Conservation (phyloP, 2,888 invertebrate genomes). For the Clitarchus hookeri region DNA sequence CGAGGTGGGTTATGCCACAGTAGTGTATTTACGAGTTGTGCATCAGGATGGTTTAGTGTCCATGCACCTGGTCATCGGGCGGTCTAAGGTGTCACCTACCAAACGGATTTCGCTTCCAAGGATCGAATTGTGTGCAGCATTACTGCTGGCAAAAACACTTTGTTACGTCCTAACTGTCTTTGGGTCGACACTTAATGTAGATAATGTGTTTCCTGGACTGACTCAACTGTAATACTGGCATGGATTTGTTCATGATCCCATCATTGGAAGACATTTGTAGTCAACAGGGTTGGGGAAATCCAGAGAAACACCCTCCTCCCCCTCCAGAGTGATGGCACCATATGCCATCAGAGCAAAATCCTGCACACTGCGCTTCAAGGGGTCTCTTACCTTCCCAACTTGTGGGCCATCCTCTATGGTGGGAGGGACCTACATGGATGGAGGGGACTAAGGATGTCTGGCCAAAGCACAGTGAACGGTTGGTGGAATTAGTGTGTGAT, state of each 20-base stretch:
- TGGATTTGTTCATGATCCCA: slow-evolving; percentile 11
- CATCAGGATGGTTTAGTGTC: not conserved
- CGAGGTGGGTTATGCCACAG: not conserved
- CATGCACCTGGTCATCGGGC: not conserved
- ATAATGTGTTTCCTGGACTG: not conserved
- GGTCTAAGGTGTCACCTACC: slow-evolving; percentile 23
- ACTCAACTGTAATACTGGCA: slow-evolving; percentile 12
- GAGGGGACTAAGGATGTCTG: no score
- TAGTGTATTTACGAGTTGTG: not conserved
- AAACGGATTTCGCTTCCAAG: not conserved
- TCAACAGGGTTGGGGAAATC: slow-evolving; percentile 21
- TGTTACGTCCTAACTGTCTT: not conserved
- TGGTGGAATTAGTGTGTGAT: no score
- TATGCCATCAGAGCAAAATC: slow-evolving; percentile 44
- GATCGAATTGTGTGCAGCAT: not conserved
- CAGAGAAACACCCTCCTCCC: not conserved
- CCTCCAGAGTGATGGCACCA: slow-evolving; percentile 12
- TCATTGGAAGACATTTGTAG: slow-evolving; percentile 12
- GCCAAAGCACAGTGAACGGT: no score
- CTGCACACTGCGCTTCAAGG: slow-evolving; percentile 47
- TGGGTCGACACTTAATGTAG: not conserved
- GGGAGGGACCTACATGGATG: slow-evolving; percentile 36
- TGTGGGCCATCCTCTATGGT: slow-evolving; percentile 34
- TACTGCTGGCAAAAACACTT: not conserved
- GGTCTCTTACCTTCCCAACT: slow-evolving; percentile 32